A percentile compares a stretch with the other conserved stretches of the same genome.
Conservation (phyloP, 23 tunicate species). For the Halocynthia roretzi region DNA sequence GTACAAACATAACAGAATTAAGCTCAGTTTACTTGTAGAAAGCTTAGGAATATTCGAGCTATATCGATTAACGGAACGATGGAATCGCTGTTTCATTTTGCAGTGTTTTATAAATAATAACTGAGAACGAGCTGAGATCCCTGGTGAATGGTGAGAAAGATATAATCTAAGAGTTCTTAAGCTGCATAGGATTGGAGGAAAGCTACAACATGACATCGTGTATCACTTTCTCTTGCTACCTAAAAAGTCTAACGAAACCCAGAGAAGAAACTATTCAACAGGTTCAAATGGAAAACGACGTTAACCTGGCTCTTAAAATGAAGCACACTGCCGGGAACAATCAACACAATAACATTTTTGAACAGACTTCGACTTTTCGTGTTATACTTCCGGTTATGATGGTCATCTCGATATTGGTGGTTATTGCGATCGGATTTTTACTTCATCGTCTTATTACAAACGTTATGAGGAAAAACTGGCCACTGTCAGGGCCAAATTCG, state of each 20-base stretch:
- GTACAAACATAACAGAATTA: too few species aligned
- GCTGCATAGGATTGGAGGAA: background rate
- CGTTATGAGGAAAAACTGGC: conserved; percentile 24
- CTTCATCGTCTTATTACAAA: conserved; percentile 21
- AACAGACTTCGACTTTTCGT: conserved; percentile 9
- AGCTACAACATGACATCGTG: conserved; percentile 1
- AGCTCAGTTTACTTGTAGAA: too few species aligned
- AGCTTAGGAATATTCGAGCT: too few species aligned
- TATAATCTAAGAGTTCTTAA: background rate
- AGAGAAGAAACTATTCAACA: background rate
- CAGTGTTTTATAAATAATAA: background rate
- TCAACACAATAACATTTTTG: background rate
- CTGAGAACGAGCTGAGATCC: background rate
- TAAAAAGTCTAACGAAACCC: background rate
- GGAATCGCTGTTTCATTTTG: too few species aligned
- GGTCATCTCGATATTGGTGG: conserved; percentile 11
- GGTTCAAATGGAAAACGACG: background rate
- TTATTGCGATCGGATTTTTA: conserved; percentile 28
- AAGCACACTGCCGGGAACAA: background rate
- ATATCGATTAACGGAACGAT: too few species aligned
- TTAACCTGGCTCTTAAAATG: background rate
- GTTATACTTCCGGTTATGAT: conserved; percentile 29
- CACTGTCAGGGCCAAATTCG: background rate
- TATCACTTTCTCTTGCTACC: conserved; percentile 15
- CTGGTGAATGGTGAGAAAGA: background rate